A percentile compares a stretch with the other conserved stretches of the same genome.
phyloP scores from a whole-genome alignment of 2,113 vertebrate species.

The Chaetorhynchus papuensis region DNA sequence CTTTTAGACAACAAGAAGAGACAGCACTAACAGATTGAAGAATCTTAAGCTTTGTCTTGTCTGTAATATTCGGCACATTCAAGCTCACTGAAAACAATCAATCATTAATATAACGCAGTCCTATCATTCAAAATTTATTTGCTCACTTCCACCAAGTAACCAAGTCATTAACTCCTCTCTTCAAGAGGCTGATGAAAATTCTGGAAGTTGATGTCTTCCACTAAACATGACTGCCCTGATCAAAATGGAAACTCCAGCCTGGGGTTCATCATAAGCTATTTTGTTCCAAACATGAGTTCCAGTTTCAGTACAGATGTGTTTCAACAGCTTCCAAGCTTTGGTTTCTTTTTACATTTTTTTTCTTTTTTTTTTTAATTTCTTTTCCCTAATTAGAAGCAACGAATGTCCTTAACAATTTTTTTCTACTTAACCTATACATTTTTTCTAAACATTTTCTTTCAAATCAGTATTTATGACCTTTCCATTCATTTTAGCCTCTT shows the following conservation, averaged over 20 bases:
- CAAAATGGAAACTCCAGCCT: not conserved
- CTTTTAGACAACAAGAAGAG: not conserved
- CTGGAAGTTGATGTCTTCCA: not conserved
- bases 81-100: not conserved
- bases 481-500: not conserved
- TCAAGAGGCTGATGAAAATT: not conserved
- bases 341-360: not conserved
- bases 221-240: not conserved
- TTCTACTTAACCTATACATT: not conserved
- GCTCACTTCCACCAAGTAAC: not conserved
- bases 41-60: not conserved
- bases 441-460: not conserved
- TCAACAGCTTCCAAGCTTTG: not conserved
- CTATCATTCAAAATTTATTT: not conserved
- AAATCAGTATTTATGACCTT: not conserved
- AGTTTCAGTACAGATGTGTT: not conserved
- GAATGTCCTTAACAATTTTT: not conserved
- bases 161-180: not conserved
- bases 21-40: not conserved
- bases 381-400: not conserved
- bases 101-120: not conserved
- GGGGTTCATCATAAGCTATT: not conserved
- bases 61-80: not conserved
- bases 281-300: not conserved
- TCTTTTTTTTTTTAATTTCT: accelerated